phyloP scores from a whole-genome alignment of 2,888 invertebrate species.

The Cryptus viduatorius region DNA sequence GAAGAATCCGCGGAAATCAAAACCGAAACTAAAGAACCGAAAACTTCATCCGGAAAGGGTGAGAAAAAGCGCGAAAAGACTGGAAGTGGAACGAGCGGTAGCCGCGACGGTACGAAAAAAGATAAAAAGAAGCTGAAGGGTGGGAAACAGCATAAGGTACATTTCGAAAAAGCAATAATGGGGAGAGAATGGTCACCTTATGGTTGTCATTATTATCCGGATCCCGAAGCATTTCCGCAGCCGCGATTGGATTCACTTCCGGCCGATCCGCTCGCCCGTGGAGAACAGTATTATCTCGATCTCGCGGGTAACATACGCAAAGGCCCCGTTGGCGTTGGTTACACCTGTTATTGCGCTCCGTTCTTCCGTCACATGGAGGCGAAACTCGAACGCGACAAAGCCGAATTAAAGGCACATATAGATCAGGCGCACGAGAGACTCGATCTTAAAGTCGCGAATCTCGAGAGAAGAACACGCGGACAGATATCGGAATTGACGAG shows the following conservation, averaged over 20 bases:
- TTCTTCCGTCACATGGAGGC: slow-evolving; percentile 95
- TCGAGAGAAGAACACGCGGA: slow-evolving; percentile 91
- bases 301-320: slow-evolving; percentile 97
- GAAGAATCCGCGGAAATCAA: slow-evolving; percentile 69
- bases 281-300: slow-evolving; percentile 97
- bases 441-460: slow-evolving; percentile 92
- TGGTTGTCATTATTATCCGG: slow-evolving; percentile 96
- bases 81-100: slow-evolving; percentile 85
- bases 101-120: slow-evolving; percentile 85
- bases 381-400: slow-evolving; percentile 92
- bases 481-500: slow-evolving; percentile 90
- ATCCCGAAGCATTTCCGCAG: slow-evolving; percentile 93
- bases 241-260: slow-evolving; percentile 95
- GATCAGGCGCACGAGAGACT: slow-evolving; percentile 92
- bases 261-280: slow-evolving; percentile 93
- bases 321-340: slow-evolving; percentile 97
- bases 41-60: slow-evolving; percentile 70
- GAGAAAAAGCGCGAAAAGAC: slow-evolving; percentile 85
- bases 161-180: slow-evolving; percentile 85
- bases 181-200: slow-evolving; percentile 92
- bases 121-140: slow-evolving; percentile 82
- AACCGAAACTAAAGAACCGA: slow-evolving; percentile 20
- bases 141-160: slow-evolving; percentile 86
- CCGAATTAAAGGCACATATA: slow-evolving; percentile 92
- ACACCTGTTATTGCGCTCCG: slow-evolving; percentile 97